Percentiles rank a stretch among this genome's conserved stretches.
phyloP scores from a whole-genome alignment of 2,113 vertebrate genomes.

The Leucosticte australis region DNA sequence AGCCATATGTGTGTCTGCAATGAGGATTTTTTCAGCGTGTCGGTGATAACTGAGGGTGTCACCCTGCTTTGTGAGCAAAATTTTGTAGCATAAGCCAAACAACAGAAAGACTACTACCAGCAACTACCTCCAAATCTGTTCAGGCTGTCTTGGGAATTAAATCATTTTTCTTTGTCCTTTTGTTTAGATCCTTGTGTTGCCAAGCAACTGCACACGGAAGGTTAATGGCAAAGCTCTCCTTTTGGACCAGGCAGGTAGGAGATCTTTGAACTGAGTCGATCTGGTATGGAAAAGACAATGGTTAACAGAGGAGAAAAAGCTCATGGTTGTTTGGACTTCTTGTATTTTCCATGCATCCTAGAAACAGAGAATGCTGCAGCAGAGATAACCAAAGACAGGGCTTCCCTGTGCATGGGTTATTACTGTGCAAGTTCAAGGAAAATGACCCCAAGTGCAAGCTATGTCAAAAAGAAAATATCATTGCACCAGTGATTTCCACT shows the following conservation, averaged over 20 bases:
- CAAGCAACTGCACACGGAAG: conserved; percentile 25
- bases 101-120: neutral
- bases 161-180: conserved; percentile 20
- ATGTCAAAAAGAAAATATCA: neutral
- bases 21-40: neutral
- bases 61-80: neutral
- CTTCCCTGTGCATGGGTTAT: neutral
- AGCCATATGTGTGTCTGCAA: conserved; percentile 37
- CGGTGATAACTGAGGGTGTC: neutral
- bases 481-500: neutral
- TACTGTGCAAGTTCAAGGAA: neutral
- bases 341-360: neutral
- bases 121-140: conserved; percentile 1
- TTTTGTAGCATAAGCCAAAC: neutral
- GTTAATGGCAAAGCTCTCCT: conserved; percentile 9
- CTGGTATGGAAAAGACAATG: neutral
- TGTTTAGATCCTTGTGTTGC: conserved; percentile 49
- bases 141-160: conserved; percentile 19
- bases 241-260: neutral
- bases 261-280: neutral
- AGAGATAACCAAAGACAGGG: neutral
- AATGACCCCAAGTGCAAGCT: neutral
- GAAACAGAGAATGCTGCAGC: neutral
- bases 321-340: neutral
- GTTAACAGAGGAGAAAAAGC: neutral